Evolutionary conservation across 2,797 vertebrate genomes (phyloP).

Genomic region (Ctenopoma multispine): DNA sequence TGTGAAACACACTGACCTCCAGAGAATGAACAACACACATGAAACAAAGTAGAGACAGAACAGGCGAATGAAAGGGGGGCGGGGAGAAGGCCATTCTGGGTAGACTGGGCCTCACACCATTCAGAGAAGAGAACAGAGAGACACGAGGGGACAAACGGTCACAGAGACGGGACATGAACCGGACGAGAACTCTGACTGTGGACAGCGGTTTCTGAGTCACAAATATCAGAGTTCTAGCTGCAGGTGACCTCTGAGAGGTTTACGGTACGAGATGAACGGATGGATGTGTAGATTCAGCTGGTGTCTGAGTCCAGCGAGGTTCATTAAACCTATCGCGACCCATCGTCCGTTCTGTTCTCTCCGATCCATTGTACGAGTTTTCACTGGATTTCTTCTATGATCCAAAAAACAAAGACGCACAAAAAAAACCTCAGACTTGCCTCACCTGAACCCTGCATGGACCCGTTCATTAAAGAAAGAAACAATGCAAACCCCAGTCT

Average conservation of each 20-base stretch:
- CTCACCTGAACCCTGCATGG: constrained; percentile 29
- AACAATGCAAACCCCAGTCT: constrained; percentile 23
- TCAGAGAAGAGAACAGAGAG: constrained; percentile 32
- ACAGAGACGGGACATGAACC: constrained; percentile 21
- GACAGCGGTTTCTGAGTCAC: not conserved
- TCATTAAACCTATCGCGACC: not conserved
- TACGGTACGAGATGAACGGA: not conserved
- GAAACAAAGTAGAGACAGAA: constrained; percentile 15
- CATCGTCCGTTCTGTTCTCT: not conserved
- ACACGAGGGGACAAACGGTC: constrained; percentile 11
- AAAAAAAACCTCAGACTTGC: not conserved
- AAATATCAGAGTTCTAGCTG: not conserved
- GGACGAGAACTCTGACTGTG: constrained; percentile 1
- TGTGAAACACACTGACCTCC: constrained; percentile 37
- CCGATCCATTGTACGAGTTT: not conserved
- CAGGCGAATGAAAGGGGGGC: not conserved
- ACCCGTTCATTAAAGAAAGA: constrained; percentile 3
- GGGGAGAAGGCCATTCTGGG: constrained; percentile 43
- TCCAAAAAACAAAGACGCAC: not conserved
- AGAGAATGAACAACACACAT: constrained; percentile 10
- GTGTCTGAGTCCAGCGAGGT: too few species aligned
- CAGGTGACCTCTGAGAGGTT: not conserved
- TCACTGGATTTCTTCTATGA: not conserved
- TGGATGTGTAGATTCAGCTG: not conserved
- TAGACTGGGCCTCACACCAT: constrained; percentile 50